These are phyloP conservation scores for Protophormia terraenovae DNA, from an alignment of 2,888 invertebrate species.

Conservation along the genomic window DNA sequence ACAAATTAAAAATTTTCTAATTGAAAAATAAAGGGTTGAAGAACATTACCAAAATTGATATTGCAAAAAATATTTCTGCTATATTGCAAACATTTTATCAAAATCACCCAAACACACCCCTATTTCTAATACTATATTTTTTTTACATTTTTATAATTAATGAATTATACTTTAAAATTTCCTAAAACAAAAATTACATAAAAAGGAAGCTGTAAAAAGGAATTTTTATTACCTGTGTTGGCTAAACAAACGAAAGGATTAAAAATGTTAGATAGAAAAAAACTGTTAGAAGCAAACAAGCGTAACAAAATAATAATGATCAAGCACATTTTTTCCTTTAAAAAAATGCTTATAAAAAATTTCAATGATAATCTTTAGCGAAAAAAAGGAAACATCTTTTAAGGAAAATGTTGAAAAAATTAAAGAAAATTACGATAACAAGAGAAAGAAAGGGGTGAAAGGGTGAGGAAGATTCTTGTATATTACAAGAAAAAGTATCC, in stretches of 20 bases:
- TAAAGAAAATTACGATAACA: background rate
- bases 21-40: no score
- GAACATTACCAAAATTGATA: constrained; percentile 7
- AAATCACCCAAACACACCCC: constrained; percentile 18
- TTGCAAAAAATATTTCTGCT: constrained; percentile 16
- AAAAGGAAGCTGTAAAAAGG: constrained; percentile 26
- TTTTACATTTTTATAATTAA: constrained; percentile 51
- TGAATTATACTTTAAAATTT: constrained; percentile 36
- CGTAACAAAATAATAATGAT: constrained; percentile 54
- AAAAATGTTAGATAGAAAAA: constrained; percentile 24
- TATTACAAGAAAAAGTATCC: constrained; percentile 63
- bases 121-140: constrained; percentile 6
- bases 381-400: constrained; percentile 7
- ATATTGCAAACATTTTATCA: background rate
- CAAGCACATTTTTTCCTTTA: constrained; percentile 14
- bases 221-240: constrained; percentile 71
- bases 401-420: constrained; percentile 30
- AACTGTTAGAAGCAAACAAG: constrained; percentile 28
- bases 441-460: constrained; percentile 16
- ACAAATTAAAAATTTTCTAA: no score
- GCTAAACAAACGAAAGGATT: constrained; percentile 71
- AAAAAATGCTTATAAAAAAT: background rate
- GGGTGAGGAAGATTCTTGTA: background rate
- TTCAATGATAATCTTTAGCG: constrained; percentile 15
- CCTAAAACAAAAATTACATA: background rate